Conservation (phyloP, 1,140 invertebrate genomes). For the Eriocheir sinensis region DNA sequence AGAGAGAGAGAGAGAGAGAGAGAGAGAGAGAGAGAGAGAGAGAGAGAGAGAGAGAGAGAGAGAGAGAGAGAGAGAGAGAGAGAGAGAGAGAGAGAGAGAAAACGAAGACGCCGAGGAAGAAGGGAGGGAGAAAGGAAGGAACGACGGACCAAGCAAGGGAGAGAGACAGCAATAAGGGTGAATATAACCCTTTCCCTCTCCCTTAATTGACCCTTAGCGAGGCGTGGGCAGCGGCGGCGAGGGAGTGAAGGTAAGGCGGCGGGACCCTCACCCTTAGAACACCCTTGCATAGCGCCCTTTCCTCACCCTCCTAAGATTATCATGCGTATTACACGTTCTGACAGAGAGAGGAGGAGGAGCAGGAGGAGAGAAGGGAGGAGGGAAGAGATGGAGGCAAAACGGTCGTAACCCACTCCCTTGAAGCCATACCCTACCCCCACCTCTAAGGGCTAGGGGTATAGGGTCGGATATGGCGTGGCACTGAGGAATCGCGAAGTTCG, state of each 20-base stretch:
- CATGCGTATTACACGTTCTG: no score
- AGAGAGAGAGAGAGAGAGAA: no score
- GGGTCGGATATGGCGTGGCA: not conserved
- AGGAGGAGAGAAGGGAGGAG: no score
- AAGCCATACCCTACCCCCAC: not conserved
- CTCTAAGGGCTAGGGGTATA: not conserved
- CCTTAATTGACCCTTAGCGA: not conserved
- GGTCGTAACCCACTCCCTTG: not conserved
- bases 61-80: not conserved
- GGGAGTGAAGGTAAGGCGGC: not conserved
- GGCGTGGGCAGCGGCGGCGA: not conserved
- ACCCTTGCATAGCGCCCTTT: not conserved
- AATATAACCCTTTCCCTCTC: not conserved
- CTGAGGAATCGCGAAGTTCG: no score
- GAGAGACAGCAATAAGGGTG: not conserved
- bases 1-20: not conserved
- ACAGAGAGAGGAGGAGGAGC: not conserved
- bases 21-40: constrained; percentile 32
- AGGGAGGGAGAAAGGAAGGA: not conserved
- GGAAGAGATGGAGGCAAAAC: no score
- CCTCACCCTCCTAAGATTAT: not conserved
- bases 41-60: constrained; percentile 54
- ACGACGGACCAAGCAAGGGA: not conserved
- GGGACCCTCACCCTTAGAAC: not conserved
- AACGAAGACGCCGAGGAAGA: no score